A percentile compares a stretch with the other conserved stretches of the same genome.
These are phyloP conservation scores for Chunga burmeisteri DNA, from an alignment of 2,113 vertebrate species.

Conservation along the genomic window DNA sequence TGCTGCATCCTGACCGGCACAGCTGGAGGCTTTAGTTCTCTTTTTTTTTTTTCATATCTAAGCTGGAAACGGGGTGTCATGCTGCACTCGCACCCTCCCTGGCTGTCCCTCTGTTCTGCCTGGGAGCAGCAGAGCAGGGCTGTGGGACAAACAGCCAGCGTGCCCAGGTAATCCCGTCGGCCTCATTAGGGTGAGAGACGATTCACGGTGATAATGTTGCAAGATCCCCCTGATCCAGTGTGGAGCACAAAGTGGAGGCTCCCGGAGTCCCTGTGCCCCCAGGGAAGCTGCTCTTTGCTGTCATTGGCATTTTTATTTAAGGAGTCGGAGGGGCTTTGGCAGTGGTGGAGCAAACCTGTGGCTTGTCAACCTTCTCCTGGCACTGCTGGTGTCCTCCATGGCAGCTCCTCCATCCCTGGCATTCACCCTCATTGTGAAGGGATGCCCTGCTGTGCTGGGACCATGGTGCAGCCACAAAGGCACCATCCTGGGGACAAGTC, in stretches of 20 bases:
- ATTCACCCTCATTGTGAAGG: background rate
- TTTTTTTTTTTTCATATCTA: background rate
- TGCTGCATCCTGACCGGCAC: background rate
- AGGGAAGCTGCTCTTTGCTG: background rate
- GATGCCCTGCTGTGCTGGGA: background rate
- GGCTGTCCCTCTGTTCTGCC: rapidly evolving
- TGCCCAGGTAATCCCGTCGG: background rate
- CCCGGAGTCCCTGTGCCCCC: background rate
- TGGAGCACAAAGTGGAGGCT: background rate
- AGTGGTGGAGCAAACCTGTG: background rate
- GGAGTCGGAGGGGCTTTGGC: background rate
- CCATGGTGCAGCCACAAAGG: background rate
- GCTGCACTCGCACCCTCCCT: background rate
- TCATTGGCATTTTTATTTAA: background rate
- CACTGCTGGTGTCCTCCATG: background rate
- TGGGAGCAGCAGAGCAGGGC: background rate
- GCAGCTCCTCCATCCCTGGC: background rate
- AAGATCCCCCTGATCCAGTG: background rate
- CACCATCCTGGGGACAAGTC: background rate
- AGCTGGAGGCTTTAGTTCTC: background rate
- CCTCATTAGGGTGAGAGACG: background rate
- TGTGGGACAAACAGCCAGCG: background rate
- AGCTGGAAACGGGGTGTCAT: background rate
- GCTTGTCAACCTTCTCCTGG: background rate
- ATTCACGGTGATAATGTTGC: background rate